Conservation (phyloP, 2,888 invertebrate species). For the Ophonus ardosiacus region DNA sequence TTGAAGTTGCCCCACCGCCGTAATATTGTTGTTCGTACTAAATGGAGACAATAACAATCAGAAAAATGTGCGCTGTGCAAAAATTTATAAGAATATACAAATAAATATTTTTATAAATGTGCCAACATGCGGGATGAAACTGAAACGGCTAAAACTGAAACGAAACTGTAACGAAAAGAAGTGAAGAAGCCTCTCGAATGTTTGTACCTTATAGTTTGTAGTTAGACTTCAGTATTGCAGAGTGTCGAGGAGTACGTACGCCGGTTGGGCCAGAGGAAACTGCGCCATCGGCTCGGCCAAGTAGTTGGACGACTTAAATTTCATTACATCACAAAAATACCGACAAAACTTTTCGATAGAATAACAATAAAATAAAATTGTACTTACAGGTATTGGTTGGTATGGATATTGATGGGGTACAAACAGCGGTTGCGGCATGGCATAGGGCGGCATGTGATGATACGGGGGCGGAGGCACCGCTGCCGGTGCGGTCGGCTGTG, state of each 20-base stretch:
- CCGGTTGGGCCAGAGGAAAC: slow-evolving; percentile 79
- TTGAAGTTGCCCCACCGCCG: slow-evolving; percentile 67
- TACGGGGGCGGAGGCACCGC: slow-evolving; percentile 73
- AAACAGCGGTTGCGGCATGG: slow-evolving; percentile 73
- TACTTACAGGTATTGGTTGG: slow-evolving; percentile 75
- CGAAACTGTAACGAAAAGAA: background rate
- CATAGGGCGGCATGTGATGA: slow-evolving; percentile 74
- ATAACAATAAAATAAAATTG: background rate
- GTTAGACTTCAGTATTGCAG: slow-evolving; percentile 79
- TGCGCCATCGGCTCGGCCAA: slow-evolving; percentile 77
- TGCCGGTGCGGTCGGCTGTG: slow-evolving; percentile 30
- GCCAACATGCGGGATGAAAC: slow-evolving; percentile 7
- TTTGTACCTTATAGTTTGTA: slow-evolving; percentile 69
- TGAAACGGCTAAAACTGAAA: slow-evolving; percentile 4
- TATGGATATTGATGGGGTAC: slow-evolving; percentile 76
- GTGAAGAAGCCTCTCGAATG: background rate
- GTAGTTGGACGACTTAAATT: slow-evolving; percentile 74
- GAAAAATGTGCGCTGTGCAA: background rate
- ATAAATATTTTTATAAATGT: background rate
- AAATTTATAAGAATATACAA: background rate
- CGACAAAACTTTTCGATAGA: background rate
- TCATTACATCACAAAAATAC: background rate
- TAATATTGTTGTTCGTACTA: slow-evolving; percentile 46
- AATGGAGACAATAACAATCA: background rate
- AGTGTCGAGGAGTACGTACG: slow-evolving; percentile 81